These are phyloP conservation scores for Amphipoea lucens DNA, from an alignment of 2,888 invertebrate species.

Conservation along the genomic window DNA sequence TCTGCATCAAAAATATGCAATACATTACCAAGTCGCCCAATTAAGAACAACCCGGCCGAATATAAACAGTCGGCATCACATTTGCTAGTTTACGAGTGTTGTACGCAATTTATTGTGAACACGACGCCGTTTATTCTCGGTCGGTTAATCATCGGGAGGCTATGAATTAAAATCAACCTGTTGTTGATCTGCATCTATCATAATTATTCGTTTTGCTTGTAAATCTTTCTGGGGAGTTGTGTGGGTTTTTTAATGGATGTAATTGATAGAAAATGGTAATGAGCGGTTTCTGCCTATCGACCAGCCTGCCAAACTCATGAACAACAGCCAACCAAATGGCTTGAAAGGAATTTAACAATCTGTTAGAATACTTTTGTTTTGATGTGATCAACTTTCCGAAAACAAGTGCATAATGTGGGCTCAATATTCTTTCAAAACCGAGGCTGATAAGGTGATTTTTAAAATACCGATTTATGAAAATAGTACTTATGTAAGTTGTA, in stretches of 20 bases:
- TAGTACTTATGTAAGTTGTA: no score
- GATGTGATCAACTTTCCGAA: no score
- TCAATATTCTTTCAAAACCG: no score
- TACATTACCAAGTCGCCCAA: slow-evolving; percentile 54
- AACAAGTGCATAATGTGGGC: no score
- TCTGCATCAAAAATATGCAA: slow-evolving; percentile 34
- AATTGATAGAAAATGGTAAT: not conserved
- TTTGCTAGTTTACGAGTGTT: slow-evolving; percentile 66
- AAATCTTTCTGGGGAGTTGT: slow-evolving; percentile 33
- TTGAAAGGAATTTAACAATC: no score
- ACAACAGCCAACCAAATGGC: no score
- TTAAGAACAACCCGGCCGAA: slow-evolving; percentile 69
- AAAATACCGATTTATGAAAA: no score
- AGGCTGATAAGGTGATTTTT: no score
- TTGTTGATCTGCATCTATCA: slow-evolving; percentile 68
- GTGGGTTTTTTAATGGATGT: slow-evolving; percentile 22
- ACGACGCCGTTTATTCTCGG: slow-evolving; percentile 67
- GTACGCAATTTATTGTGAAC: slow-evolving; percentile 69
- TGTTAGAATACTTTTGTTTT: no score
- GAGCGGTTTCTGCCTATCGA: no score
- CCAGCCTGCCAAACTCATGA: no score
- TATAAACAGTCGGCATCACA: slow-evolving; percentile 70
- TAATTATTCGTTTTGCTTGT: slow-evolving; percentile 64
- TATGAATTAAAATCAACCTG: slow-evolving; percentile 73
- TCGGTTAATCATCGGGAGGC: slow-evolving; percentile 71